Conservation (phyloP, 2,113 vertebrate genomes). For the Eubucco bourcierii region DNA sequence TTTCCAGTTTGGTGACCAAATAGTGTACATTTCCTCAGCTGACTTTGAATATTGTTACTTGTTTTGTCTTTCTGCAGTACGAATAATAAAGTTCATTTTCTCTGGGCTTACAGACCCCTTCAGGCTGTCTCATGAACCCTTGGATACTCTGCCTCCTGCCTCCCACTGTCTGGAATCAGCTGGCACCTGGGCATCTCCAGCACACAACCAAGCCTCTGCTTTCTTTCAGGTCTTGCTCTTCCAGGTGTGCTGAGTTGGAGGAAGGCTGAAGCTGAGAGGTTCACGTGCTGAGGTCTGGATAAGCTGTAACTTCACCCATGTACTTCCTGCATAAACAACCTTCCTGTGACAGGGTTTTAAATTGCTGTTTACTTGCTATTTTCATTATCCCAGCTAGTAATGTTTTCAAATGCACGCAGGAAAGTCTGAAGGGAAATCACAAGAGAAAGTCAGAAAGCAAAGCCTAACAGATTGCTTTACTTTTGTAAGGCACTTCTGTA, state of each 20-base stretch:
- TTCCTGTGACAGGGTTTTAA: not conserved
- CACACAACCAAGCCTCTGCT: accelerated
- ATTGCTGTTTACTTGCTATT: accelerated
- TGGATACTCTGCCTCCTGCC: not conserved
- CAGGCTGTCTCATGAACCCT: accelerated
- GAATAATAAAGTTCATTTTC: not conserved
- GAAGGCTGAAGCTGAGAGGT: not conserved
- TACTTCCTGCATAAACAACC: not conserved
- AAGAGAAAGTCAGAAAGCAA: not conserved
- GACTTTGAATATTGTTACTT: not conserved
- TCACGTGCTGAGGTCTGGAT: accelerated
- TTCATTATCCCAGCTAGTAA: not conserved
- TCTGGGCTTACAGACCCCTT: not conserved
- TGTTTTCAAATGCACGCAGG: not conserved
- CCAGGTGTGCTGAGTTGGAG: not conserved
- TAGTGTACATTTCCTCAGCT: not conserved
- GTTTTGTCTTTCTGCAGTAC: not conserved
- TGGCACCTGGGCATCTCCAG: accelerated
- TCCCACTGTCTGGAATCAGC: accelerated
- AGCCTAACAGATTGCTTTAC: not conserved
- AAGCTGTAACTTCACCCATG: not conserved
- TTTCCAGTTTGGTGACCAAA: too few relatives aligned
- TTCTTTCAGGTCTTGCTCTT: not conserved
- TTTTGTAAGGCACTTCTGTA: not conserved
- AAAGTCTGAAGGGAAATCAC: not conserved